Percentiles rank a stretch among this genome's conserved stretches.
phyloP scores from a whole-genome alignment of 1,140 invertebrate species.

The Panulirus ornatus region DNA sequence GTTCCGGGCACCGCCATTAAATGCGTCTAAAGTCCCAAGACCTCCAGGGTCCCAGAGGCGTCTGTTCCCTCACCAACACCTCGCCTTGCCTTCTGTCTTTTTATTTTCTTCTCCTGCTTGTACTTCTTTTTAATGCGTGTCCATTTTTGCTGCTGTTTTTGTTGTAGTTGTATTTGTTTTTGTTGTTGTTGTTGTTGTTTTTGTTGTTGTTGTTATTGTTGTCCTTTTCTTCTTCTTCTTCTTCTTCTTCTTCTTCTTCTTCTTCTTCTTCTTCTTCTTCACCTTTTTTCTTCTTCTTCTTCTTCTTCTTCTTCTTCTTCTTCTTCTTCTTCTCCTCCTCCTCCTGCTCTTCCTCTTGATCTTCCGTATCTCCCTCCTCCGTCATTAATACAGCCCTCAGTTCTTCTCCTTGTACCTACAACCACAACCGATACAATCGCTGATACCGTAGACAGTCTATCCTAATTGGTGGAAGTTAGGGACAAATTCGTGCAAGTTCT shows the following conservation, averaged over 20 bases:
- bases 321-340: neutral
- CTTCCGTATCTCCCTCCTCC: neutral
- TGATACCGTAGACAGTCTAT: no score
- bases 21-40: slow-evolving; percentile 43
- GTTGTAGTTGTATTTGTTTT: no score
- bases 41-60: neutral
- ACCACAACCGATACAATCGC: neutral
- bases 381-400: neutral
- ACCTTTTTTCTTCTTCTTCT: neutral
- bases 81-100: slow-evolving; percentile 21
- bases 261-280: neutral
- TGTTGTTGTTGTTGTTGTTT: no score
- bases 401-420: neutral
- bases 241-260: neutral
- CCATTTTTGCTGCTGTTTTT: neutral
- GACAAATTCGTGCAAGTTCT: slow-evolving; percentile 23
- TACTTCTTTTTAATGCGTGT: neutral
- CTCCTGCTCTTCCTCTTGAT: neutral
- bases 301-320: neutral
- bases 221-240: neutral
- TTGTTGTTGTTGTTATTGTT: no score
- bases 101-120: neutral
- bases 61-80: no score
- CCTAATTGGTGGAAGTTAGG: neutral
- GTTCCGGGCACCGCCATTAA: slow-evolving; percentile 51